Conservation (phyloP, 2,888 invertebrate genomes). For the Desoria tigrina region DNA sequence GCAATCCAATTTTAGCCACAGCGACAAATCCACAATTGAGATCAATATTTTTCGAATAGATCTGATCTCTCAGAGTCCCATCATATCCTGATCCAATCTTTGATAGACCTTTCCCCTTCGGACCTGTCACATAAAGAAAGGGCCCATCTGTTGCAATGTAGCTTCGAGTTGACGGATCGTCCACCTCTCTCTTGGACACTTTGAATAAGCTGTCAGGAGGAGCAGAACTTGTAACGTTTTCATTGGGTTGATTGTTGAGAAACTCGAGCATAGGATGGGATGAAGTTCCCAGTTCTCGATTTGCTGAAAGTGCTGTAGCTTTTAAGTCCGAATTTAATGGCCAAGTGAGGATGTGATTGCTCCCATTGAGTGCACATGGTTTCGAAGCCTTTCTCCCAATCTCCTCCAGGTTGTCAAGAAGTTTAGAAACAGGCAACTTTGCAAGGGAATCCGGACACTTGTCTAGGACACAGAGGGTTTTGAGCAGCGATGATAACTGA, state of each 20-base stretch:
- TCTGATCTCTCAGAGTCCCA: slow-evolving; percentile 56
- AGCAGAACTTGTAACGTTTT: neutral
- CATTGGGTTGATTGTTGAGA: neutral
- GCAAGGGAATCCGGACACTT: neutral
- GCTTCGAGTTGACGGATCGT: slow-evolving; percentile 54
- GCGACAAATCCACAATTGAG: slow-evolving; percentile 22
- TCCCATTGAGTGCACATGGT: slow-evolving; percentile 12
- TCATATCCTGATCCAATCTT: slow-evolving; percentile 57
- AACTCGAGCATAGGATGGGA: slow-evolving; percentile 8
- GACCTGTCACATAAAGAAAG: slow-evolving; percentile 56
- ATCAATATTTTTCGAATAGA: slow-evolving; percentile 24
- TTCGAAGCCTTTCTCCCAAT: slow-evolving; percentile 13
- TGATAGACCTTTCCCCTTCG: slow-evolving; percentile 56
- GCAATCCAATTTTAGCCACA: slow-evolving; percentile 2
- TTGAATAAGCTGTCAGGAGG: neutral
- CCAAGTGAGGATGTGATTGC: slow-evolving; percentile 18
- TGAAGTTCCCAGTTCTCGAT: slow-evolving; percentile 9
- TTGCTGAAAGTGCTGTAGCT: neutral
- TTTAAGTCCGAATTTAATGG: slow-evolving; percentile 27
- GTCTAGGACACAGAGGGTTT: slow-evolving; percentile 23
- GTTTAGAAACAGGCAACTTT: slow-evolving; percentile 20
- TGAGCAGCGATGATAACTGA: slow-evolving; percentile 20
- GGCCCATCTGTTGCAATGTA: slow-evolving; percentile 56
- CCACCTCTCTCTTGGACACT: neutral
- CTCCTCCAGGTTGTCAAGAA: slow-evolving; percentile 25